A percentile compares a stretch with the other conserved stretches of the same genome.
Conservation (phyloP, 2,113 vertebrate genomes). For the Hippocampus mohnikei region DNA sequence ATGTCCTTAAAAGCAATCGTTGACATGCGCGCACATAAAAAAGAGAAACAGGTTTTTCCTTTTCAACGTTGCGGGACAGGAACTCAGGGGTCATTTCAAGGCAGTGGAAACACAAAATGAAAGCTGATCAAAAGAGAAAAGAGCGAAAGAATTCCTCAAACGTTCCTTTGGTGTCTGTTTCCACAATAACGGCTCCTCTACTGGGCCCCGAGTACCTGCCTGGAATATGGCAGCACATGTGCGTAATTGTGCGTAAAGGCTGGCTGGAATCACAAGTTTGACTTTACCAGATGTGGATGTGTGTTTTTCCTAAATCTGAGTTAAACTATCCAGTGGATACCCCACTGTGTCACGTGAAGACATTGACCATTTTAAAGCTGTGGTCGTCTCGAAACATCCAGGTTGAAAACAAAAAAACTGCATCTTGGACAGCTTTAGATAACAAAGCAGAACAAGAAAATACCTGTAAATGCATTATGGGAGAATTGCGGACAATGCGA, state of each 20-base stretch:
- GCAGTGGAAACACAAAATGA: constrained; percentile 18
- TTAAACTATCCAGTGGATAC: too few relatives aligned
- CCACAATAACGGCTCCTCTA: neutral
- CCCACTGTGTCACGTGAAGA: too few relatives aligned
- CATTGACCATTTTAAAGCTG: neutral
- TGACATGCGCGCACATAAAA: constrained; percentile 24
- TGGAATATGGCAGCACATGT: neutral
- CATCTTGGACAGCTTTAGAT: neutral
- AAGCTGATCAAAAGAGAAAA: constrained; percentile 21
- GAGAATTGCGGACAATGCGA: neutral
- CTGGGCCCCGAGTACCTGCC: constrained; percentile 1
- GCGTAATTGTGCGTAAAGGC: neutral
- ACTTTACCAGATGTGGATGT: constrained; percentile 8
- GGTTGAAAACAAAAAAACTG: neutral
- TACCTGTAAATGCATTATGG: too few relatives aligned
- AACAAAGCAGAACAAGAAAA: neutral
- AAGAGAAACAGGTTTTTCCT: constrained; percentile 32
- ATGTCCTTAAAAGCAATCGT: constrained; percentile 49
- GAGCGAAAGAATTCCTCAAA: constrained; percentile 11
- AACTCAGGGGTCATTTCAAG: constrained; percentile 44
- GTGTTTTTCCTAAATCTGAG: neutral
- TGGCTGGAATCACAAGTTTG: neutral
- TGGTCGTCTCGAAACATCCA: neutral
- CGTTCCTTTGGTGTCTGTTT: constrained; percentile 12
- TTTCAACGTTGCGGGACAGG: constrained; percentile 33